Base-by-base conservation (phyloP, 2,888 invertebrate genomes). In the Leptarthrus brevirostris region DNA sequence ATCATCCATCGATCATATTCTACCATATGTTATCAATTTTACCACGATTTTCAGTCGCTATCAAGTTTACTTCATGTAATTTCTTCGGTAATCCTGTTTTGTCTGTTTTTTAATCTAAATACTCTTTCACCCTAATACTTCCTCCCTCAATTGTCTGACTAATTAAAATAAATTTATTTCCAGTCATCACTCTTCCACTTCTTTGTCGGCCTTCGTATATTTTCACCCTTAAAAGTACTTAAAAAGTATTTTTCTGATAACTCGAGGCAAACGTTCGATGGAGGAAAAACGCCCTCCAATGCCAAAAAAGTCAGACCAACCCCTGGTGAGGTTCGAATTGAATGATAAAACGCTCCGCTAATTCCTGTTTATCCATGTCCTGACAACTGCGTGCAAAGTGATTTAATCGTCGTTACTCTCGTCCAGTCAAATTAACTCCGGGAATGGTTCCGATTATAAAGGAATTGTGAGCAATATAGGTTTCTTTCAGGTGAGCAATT, bases 331-430 rank as follows among this genome's bases (percentile, higher is more conserved):
- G 47, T 34, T 16, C 47, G 22, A 47, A 66, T 66, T 66, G 26
- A 66, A 66, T 66, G 24, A 66, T 66, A 66, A 66, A 66, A 47
- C 64, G 64, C 64, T 66, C 47, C 26, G 64, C 64, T 66, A 66
- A 66, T 66, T 47, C 64, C 64, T 47, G 47, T 47, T 66, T 66
- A 58, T 66, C 26, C 47, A 24, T 47, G 47, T 66, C 64, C 64
- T n/a, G 24, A 47, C 64, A 47, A 66, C 20, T 6, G 64, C 44
- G 22, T 47, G 47, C n/a, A 66, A 16, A 24, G 24, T 40, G 64
- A 44, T 66, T 66, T 47, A 22, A 66, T 10, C 14, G 24, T 24
- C 64, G 44, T 66, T 47, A 18, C 47, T 20, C 64, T n/a, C 26
- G 44, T 22, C 47, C 8, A 1, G 47, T 2, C 36, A 40, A 64